Evolutionary conservation across 2,888 invertebrate genomes (phyloP).

Genomic region (Drosophila parthenogenetica): DNA sequence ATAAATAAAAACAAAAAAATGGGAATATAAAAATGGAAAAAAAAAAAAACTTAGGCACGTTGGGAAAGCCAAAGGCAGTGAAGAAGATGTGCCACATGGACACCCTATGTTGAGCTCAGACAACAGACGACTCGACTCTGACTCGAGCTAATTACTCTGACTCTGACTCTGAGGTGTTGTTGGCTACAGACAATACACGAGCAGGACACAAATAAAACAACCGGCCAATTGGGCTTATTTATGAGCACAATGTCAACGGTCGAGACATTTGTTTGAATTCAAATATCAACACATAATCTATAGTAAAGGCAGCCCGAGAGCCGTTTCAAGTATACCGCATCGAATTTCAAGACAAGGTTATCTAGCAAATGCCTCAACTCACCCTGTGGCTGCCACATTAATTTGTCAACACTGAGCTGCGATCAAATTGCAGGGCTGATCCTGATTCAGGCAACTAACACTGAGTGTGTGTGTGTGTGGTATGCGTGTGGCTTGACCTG

Average conservation of each 20-base stretch:
- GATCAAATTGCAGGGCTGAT: slow-evolving; percentile 64
- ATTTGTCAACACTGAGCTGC: slow-evolving; percentile 67
- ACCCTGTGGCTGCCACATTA: slow-evolving; percentile 62
- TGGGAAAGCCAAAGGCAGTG: slow-evolving; percentile 36
- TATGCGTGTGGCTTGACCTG: slow-evolving; percentile 61
- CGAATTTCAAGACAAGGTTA: slow-evolving; percentile 59
- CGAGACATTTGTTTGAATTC: slow-evolving; percentile 69
- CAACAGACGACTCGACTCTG: slow-evolving; percentile 7
- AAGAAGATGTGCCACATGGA: slow-evolving; percentile 67
- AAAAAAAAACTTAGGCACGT: slow-evolving; percentile 51
- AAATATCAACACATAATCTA: slow-evolving; percentile 75
- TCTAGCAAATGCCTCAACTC: slow-evolving; percentile 40
- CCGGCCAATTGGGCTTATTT: slow-evolving; percentile 65
- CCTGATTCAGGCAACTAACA: slow-evolving; percentile 33
- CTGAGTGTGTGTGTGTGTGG: slow-evolving; percentile 12
- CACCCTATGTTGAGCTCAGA: slow-evolving; percentile 35
- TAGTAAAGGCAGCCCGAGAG: slow-evolving; percentile 13
- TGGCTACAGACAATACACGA: slow-evolving; percentile 35
- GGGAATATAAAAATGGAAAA: slow-evolving; percentile 50
- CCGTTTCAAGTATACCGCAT: slow-evolving; percentile 63
- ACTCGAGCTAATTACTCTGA: slow-evolving; percentile 62
- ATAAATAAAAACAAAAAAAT: slow-evolving; percentile 70
- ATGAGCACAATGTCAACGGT: slow-evolving; percentile 62
- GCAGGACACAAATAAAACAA: slow-evolving; percentile 30
- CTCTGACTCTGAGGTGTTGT: slow-evolving; percentile 53